phyloP scores from a whole-genome alignment of 2,797 vertebrate species.

The Chlorospingus semifuscus region DNA sequence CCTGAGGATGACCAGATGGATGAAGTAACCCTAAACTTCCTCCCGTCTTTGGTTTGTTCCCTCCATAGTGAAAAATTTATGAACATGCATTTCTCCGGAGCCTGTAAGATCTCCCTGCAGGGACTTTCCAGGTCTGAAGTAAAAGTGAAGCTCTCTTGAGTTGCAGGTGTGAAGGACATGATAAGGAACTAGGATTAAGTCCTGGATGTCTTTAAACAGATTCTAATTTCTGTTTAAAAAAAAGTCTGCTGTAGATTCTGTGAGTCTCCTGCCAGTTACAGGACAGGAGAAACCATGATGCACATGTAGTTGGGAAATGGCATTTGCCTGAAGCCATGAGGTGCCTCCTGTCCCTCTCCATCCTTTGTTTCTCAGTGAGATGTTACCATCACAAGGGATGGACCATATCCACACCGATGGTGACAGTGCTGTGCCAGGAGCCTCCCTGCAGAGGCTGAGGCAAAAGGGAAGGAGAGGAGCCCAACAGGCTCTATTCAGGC shows the following conservation, averaged over 20 bases:
- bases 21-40: background rate
- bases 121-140: background rate
- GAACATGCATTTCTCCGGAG: background rate
- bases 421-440: background rate
- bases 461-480: background rate
- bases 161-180: background rate
- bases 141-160: background rate
- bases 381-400: background rate
- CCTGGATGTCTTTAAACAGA: background rate
- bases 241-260: background rate
- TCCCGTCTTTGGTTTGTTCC: background rate
- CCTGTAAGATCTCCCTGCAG: background rate
- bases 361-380: background rate
- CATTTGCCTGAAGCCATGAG: background rate
- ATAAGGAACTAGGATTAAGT: background rate
- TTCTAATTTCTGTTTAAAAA: background rate
- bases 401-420: background rate
- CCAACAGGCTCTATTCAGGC: background rate
- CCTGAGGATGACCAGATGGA: background rate
- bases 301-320: accelerated
- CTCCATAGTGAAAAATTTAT: background rate
- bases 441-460: background rate
- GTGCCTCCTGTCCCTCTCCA: background rate
- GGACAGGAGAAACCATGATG: background rate
- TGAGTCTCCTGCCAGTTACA: background rate